phyloP scores from a whole-genome alignment of 2,888 invertebrate genomes.

The Diarsia brunnea region DNA sequence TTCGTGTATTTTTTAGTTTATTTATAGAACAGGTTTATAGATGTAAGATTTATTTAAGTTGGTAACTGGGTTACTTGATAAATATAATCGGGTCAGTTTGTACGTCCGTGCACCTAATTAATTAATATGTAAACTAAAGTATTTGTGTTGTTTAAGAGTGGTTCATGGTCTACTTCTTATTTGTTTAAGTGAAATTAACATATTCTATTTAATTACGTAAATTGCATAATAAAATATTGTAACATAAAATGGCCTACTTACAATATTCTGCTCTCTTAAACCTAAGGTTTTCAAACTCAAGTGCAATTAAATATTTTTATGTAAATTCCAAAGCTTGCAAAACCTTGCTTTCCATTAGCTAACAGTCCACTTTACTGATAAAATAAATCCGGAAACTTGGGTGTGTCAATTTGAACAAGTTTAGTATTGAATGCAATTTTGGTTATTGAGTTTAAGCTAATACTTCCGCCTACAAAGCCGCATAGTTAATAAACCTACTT shows the following conservation, averaged over 20 bases:
- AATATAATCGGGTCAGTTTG: background rate
- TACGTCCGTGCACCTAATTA: constrained; percentile 8
- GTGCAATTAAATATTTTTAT: constrained; percentile 37
- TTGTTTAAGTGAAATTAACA: constrained; percentile 30
- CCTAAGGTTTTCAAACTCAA: background rate
- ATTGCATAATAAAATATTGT: constrained; percentile 29
- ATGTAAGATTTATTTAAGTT: background rate
- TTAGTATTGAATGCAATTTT: constrained; percentile 45
- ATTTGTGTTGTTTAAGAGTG: constrained; percentile 11
- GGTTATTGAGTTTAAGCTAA: constrained; percentile 34
- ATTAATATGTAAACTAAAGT: constrained; percentile 22
- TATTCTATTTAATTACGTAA: constrained; percentile 8
- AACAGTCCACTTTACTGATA: constrained; percentile 35
- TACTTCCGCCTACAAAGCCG: constrained; percentile 33
- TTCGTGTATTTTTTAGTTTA: background rate
- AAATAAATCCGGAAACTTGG: constrained; percentile 55
- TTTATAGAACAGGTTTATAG: background rate
- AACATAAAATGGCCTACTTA: constrained; percentile 19
- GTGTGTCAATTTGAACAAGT: constrained; percentile 51
- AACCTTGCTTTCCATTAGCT: constrained; percentile 41
- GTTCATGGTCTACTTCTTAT: constrained; percentile 46
- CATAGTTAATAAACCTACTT: constrained; percentile 7
- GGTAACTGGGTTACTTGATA: background rate
- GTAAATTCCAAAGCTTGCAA: constrained; percentile 27
- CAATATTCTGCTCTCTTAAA: constrained; percentile 20